phyloP scores from a whole-genome alignment of 2,888 invertebrate species.

The Cryptus viduatorius region DNA sequence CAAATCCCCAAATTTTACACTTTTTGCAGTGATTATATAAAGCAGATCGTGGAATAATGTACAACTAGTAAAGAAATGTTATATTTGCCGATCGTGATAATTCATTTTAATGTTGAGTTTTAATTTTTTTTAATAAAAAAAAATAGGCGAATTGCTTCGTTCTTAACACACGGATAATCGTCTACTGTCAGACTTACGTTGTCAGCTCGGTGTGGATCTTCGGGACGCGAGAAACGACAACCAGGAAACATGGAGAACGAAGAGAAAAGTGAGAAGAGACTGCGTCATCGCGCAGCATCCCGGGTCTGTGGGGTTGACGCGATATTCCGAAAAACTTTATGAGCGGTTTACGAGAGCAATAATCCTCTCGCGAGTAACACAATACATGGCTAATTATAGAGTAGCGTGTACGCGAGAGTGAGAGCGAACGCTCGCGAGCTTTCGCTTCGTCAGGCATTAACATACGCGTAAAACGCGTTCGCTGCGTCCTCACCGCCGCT shows the following conservation, averaged over 20 bases:
- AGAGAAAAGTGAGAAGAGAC: slow-evolving; percentile 12
- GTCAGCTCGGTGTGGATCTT: no score
- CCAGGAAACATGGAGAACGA: slow-evolving; percentile 24
- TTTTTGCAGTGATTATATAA: no score
- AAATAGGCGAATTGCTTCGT: no score
- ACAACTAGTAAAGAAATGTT: no score
- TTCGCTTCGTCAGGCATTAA: slow-evolving; percentile 76
- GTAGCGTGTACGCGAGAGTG: slow-evolving; percentile 68
- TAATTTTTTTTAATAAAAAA: no score
- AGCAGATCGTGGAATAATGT: no score
- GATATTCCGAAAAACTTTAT: slow-evolving; percentile 76
- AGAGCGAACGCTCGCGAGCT: slow-evolving; percentile 47
- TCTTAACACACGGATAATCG: no score
- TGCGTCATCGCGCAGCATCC: slow-evolving; percentile 25
- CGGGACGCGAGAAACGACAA: neutral
- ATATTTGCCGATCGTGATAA: no score
- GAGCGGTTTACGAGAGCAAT: slow-evolving; percentile 80
- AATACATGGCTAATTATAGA: slow-evolving; percentile 84
- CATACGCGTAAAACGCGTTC: slow-evolving; percentile 77
- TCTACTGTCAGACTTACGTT: no score
- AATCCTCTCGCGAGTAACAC: slow-evolving; percentile 82
- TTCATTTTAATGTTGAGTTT: no score
- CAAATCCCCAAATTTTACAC: no score
- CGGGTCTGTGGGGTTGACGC: slow-evolving; percentile 49
- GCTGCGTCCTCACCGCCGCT: slow-evolving; percentile 74